Conservation (phyloP, 2,888 invertebrate genomes). For the Geophilus truncorum region DNA sequence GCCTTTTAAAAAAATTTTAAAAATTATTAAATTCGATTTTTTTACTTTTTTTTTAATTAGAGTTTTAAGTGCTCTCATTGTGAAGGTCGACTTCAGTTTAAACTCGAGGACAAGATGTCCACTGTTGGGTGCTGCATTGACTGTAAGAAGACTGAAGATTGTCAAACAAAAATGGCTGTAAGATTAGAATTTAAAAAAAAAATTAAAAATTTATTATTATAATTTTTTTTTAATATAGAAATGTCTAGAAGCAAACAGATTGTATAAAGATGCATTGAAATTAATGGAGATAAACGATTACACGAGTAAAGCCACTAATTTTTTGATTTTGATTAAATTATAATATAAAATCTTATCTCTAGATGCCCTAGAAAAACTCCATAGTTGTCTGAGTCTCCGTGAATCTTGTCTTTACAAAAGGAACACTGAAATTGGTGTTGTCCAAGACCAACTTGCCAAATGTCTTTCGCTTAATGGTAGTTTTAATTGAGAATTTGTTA, state of each 20-base stretch:
- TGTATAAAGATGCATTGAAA: slow-evolving; percentile 35
- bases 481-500: too few species aligned
- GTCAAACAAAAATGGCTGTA: neutral
- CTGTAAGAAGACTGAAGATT: slow-evolving; percentile 42
- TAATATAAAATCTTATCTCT: slow-evolving; percentile 31
- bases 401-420: slow-evolving; percentile 53
- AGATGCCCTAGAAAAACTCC: slow-evolving; percentile 51
- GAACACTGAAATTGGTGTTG: slow-evolving; percentile 53
- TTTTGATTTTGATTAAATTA: too few species aligned
- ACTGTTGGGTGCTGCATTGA: slow-evolving; percentile 38
- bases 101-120: neutral
- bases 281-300: slow-evolving; percentile 34
- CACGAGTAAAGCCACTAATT: too few species aligned
- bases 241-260: slow-evolving; percentile 37
- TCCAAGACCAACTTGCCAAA: slow-evolving; percentile 54
- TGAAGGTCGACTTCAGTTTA: neutral
- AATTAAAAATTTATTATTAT: too few species aligned
- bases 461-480: slow-evolving; percentile 55
- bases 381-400: slow-evolving; percentile 51
- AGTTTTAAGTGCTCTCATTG: slow-evolving; percentile 32
- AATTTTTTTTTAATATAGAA: slow-evolving; percentile 33
- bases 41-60: slow-evolving; percentile 41
- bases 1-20: too few species aligned
- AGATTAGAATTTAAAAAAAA: too few species aligned
- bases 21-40: slow-evolving; percentile 19